Evolutionary conservation across 2,888 invertebrate genomes (phyloP).

Genomic region (Nomada flava): DNA sequence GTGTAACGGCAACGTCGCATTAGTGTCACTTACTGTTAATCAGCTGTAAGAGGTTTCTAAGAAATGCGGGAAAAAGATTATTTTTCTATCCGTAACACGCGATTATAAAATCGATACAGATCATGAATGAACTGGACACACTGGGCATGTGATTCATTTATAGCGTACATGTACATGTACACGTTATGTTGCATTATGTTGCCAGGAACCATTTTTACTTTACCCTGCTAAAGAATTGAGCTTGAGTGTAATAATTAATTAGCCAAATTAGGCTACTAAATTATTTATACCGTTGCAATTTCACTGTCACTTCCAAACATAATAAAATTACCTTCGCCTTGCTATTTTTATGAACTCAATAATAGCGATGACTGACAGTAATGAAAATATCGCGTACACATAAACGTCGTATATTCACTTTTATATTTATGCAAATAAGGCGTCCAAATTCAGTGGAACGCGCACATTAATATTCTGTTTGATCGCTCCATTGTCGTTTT

Average conservation of each 20-base stretch:
- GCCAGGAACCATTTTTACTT: background rate
- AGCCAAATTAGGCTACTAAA: no score
- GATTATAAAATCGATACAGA: conserved; percentile 27
- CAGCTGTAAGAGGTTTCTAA: background rate
- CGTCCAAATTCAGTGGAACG: background rate
- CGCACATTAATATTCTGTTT: background rate
- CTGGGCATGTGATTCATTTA: conserved; percentile 5
- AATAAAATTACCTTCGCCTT: no score
- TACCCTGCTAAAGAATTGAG: background rate
- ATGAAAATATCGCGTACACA: no score
- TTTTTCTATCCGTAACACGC: background rate
- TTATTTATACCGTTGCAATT: no score
- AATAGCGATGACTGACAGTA: no score
- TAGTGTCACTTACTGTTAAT: conserved; percentile 27
- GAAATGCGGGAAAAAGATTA: background rate
- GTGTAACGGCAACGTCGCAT: conserved; percentile 18
- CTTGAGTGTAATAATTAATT: no score
- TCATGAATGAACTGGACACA: conserved; percentile 32
- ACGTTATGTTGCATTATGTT: background rate
- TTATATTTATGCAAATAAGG: background rate
- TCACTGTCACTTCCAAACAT: no score
- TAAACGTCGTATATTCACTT: background rate
- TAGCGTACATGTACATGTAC: background rate
- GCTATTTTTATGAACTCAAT: no score
- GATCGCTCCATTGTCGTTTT: background rate